These are phyloP conservation scores for Casuarius casuarius DNA, from an alignment of 2,113 vertebrate genomes.

Conservation along the genomic window DNA sequence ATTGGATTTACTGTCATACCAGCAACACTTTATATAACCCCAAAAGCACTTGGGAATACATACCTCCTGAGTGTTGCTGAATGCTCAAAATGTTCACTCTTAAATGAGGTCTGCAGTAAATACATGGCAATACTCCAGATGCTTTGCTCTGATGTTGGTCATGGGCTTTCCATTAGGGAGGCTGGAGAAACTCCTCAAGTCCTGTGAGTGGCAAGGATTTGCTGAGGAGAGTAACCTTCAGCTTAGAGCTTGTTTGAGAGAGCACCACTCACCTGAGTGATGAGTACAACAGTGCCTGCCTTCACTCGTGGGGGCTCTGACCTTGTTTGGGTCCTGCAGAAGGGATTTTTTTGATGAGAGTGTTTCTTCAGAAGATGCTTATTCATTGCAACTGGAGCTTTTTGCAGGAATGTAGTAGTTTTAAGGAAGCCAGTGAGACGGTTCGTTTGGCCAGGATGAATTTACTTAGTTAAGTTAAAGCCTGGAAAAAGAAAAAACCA, in stretches of 20 bases:
- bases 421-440: background rate
- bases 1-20: slow-evolving; percentile 22
- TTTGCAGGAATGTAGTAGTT: background rate
- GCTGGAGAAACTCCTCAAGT: background rate
- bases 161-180: background rate
- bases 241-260: too few relatives aligned
- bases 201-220: background rate
- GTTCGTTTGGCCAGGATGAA: background rate
- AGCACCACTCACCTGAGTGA: background rate
- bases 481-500: background rate
- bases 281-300: background rate
- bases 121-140: background rate
- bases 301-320: background rate
- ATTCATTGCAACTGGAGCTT: background rate
- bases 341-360: background rate
- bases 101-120: background rate
- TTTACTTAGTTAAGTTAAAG: background rate
- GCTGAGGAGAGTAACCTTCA: background rate
- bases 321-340: background rate
- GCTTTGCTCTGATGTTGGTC: background rate
- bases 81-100: background rate
- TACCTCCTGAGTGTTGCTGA: background rate
- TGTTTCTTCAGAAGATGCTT: background rate
- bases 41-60: background rate
- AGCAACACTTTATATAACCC: background rate